Percentiles rank a stretch among this genome's conserved stretches.
These are phyloP conservation scores for Pseudomyrmex concolor DNA, from an alignment of 1,140 invertebrate species.

Conservation along the genomic window DNA sequence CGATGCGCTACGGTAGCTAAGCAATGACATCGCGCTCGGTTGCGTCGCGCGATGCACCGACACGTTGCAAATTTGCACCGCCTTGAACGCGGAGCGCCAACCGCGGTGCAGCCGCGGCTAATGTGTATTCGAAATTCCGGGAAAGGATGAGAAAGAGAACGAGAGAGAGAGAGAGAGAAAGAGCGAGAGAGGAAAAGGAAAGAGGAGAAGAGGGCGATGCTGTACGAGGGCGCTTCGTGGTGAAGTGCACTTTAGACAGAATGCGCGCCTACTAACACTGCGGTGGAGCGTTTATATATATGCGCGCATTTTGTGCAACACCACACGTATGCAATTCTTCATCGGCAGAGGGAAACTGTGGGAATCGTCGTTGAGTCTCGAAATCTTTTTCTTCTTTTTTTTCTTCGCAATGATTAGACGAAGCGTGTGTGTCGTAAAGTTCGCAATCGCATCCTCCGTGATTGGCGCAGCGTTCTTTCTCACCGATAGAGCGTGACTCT, in stretches of 20 bases:
- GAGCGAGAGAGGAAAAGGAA: neutral
- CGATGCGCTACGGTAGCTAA: constrained; percentile 46
- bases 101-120: constrained; percentile 31
- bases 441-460: constrained; percentile 33
- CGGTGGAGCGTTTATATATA: neutral
- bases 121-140: constrained; percentile 35
- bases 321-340: neutral
- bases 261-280: constrained; percentile 22
- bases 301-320: neutral
- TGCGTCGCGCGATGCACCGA: constrained; percentile 51
- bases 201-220: neutral
- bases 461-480: constrained; percentile 20
- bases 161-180: neutral
- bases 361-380: constrained; percentile 19
- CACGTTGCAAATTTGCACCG: constrained; percentile 66
- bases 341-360: constrained; percentile 34
- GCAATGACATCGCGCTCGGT: constrained; percentile 45
- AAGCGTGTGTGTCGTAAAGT: constrained; percentile 29
- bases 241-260: constrained; percentile 18
- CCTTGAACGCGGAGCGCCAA: constrained; percentile 21
- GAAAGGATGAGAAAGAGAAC: constrained; percentile 3
- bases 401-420: constrained; percentile 35
- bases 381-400: constrained; percentile 16
- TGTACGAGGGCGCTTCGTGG: neutral
- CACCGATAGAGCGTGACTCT: constrained; percentile 41